Conservation (phyloP, 2,888 invertebrate genomes). For the Leptura quadrifasciata region DNA sequence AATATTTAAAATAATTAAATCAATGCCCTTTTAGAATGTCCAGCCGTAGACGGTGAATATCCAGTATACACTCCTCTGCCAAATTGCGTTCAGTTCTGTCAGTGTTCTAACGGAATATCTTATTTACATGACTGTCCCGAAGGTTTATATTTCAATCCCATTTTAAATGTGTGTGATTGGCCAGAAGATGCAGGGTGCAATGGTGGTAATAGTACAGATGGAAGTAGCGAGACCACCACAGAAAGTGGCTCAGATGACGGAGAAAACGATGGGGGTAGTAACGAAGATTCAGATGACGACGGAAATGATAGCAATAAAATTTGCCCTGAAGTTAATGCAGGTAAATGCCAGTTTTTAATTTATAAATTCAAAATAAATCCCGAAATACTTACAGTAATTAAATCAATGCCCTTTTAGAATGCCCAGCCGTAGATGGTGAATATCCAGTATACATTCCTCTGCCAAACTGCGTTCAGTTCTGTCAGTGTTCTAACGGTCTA, state of each 20-base stretch:
- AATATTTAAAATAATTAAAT: no score
- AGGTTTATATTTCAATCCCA: slow-evolving; percentile 53
- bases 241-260: slow-evolving; percentile 21
- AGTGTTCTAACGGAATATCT: slow-evolving; percentile 57
- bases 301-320: neutral
- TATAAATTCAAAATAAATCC: no score
- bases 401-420: slow-evolving; percentile 22
- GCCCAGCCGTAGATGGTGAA: slow-evolving; percentile 47
- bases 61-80: slow-evolving; percentile 55
- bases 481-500: slow-evolving; percentile 55
- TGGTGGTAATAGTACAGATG: neutral
- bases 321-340: neutral
- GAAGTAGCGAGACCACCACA: slow-evolving; percentile 11
- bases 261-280: slow-evolving; percentile 7
- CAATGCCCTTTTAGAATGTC: slow-evolving; percentile 41
- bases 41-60: slow-evolving; percentile 52
- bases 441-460: slow-evolving; percentile 48
- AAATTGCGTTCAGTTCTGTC: slow-evolving; percentile 58
- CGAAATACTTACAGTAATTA: no score
- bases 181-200: slow-evolving; percentile 52
- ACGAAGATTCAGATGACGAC: neutral
- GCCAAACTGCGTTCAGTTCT: slow-evolving; percentile 54
- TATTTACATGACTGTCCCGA: slow-evolving; percentile 49
- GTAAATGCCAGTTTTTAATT: neutral
- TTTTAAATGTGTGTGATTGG: slow-evolving; percentile 58